Base-by-base conservation (phyloP, 2,888 invertebrate species). In the Apomyelois bistriatella region DNA sequence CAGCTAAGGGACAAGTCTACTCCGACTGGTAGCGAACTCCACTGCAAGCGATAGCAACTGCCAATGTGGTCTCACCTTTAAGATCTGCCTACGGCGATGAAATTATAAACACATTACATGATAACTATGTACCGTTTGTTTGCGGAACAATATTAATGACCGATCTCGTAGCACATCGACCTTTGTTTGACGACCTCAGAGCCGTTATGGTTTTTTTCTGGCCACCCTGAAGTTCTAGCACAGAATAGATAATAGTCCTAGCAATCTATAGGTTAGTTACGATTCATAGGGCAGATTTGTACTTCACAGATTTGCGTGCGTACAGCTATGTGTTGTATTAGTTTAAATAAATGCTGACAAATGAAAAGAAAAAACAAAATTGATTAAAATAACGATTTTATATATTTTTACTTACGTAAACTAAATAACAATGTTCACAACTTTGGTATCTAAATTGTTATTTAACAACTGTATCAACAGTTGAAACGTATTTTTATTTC, bases 31-130 rank as follows among this genome's bases (percentile, higher is more conserved):
- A n/a, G n/a, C n/a, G n/a, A n/a, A n/a, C n/a, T n/a, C n/a, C n/a
- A n/a, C n/a, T n/a, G n/a, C n/a, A n/a, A n/a, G 22, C 22, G 2
- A 22, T 22, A 22, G 5, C 22, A 22, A 2, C 22, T 22, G 22
- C 53, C 22, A 9, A 15, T 40, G 16, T 40, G 3, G 16, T 2
- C 8, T 16, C 7, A 0, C 5, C 40, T 40, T 40, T 46, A 32
- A 5, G 22, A 2, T 12, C 9, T 46, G 46, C 46, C 32, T 16
- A 10, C 15, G 28, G 30, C 50, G 8, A 9, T 16, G 28, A 42
- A 37, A 30, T 48, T 16, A 36, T 52, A 46, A 46, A 46, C 46
- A 2, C 46, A 46, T 46, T 32, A 32, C 10, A 32, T 4, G 46
- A 35, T 32, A n/a, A n/a, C n/a, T n/a, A 22, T 22, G 22, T 22